Evolutionary conservation across 2,888 invertebrate genomes (phyloP), one percentile per base, ranked within the genome.

Genomic region (Protodeltote pygarga): DNA sequence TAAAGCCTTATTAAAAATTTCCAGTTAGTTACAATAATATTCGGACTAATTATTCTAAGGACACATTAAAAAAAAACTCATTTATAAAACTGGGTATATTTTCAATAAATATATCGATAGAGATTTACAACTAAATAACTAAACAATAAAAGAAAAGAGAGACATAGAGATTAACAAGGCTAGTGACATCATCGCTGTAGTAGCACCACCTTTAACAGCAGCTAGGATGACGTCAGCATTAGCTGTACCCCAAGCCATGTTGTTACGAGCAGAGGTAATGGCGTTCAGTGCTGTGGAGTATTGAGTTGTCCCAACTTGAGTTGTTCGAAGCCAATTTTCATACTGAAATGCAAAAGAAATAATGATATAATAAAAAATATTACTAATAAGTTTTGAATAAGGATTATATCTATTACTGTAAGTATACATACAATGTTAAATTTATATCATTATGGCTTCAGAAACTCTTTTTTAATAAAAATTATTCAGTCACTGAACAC

Each of bases 211-310:
- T 44, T 71, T 77, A 0, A 79, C 79, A 0, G 89, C 88, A 2
- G 59, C 59, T 1, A 86, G 15, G 11, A 91, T 77, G 0, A 39
- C 57, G 3, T 89, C 87, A 1, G 75, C 87, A 9, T 89, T 84
- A 0, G 55, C 68, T 1, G 74, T 75, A 0, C 89, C 91, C 90
- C 91, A 91, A 0, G 71, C 79, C 6, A 88, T 87, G 57, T 85
- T 89, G 40, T 1, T 63, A 0, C 89, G 71, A 0, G 91, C 86
- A 1, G 84, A 75, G 4, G 16, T 65, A 14, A 91, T 89, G 0
- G 83, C 77, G 3, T 70, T 77, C 5, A 89, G 57, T 0, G 79
- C 78, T 2, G 76, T 59, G 17, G 45, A 67, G 50, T 71, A 88
- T 44, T 89, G 85, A 0, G 72, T 61, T 8, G 79, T 69, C 8